Evolutionary conservation across 2,888 invertebrate species (phyloP), one percentile per base, ranked within the genome.

Genomic region (Zhuqinia jingwanae): DNA sequence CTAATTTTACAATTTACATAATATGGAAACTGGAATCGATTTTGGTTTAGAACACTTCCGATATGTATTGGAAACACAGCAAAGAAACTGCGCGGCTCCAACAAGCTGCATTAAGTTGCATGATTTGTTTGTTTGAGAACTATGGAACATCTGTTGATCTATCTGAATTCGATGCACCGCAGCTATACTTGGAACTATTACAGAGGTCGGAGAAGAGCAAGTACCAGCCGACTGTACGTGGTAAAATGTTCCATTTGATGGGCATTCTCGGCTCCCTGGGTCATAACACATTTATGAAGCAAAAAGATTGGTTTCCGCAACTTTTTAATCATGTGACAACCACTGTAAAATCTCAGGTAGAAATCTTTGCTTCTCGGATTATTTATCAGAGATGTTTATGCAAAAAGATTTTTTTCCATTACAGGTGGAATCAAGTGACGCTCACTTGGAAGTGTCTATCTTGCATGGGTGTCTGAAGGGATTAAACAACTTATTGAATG

Each of bases 141-240:
- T 90, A 88, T 85, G 81, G 84, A 8, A 11, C 63, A 13, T 17
- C 17, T 0, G 22, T 90, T 8, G 83, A 86, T 36, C 15, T 60
- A 3, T n/a, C n/a, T 2, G 86, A 88, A 1, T 84, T 88, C 22
- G 89, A 87, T 2, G 30, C 87, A 8, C 11, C 76, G 10, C 47
- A 27, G 6, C 65, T 90, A 22, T 90, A 90, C 42, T 60, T 70
- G 63, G 79, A 85, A 1, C 42, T 91, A 0, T 36, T 90, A 5
- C 11, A 42, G 0, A 36, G 42, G 15, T 87, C 90, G 3, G 90
- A 90, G 60, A 89, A 89, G 60, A 82, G 81, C 10, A 22, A 65
- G 0, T 89, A 65, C 68, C 88, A 89, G 22, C 90, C 91, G 10
- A 88, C 88, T 30, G 91, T 91, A 0, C 65, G 90, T 11, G 90